Percentiles rank a stretch among this genome's conserved stretches.
These are phyloP conservation scores for Ptychochromis oligacanthus DNA, from an alignment of 2,113 vertebrate genomes.

Conservation along the genomic window DNA sequence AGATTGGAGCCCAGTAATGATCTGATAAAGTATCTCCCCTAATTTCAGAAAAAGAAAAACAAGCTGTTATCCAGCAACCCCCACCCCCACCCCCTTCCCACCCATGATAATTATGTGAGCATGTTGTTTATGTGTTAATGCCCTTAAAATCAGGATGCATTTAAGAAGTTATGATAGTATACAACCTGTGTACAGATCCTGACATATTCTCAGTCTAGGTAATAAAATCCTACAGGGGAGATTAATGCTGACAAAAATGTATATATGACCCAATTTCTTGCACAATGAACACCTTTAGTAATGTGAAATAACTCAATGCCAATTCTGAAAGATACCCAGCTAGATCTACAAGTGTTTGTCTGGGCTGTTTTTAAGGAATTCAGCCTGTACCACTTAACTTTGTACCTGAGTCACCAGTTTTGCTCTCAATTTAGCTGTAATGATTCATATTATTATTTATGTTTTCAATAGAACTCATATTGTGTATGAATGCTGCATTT, in stretches of 20 bases:
- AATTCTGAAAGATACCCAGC: neutral
- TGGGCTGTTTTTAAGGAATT: too few relatives aligned
- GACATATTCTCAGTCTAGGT: neutral
- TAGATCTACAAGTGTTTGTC: too few relatives aligned
- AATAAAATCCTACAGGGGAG: neutral
- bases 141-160: neutral
- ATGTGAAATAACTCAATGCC: neutral
- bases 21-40: neutral
- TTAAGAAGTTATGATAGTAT: neutral
- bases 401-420: neutral
- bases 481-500: neutral
- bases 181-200: neutral
- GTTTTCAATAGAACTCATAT: neutral
- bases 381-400: neutral
- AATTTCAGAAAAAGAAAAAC: neutral
- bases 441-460: neutral
- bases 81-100: too few relatives aligned
- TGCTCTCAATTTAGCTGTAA: neutral
- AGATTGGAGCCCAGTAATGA: neutral
- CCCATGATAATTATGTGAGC: neutral
- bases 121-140: neutral
- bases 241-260: neutral
- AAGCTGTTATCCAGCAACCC: neutral
- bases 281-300: neutral
- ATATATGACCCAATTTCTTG: neutral